phyloP scores from a whole-genome alignment of 2,888 invertebrate genomes.

The Drosophila fulvimacula region DNA sequence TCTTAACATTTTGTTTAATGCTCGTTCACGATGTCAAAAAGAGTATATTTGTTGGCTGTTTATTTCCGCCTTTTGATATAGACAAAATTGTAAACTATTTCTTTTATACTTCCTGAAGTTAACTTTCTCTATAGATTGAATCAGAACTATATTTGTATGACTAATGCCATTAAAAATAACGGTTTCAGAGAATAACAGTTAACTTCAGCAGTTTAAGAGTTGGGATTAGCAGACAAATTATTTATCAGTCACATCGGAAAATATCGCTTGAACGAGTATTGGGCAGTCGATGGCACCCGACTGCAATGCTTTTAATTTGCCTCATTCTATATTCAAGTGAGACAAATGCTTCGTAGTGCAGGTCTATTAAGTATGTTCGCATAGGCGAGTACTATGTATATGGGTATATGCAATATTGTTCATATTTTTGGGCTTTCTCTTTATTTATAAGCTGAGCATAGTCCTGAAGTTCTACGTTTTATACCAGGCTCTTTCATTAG shows the following conservation, averaged over 20 bases:
- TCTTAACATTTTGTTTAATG: background rate
- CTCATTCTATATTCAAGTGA: conserved; percentile 12
- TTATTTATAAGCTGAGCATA: conserved; percentile 49
- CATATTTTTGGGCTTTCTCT: background rate
- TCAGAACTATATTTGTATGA: background rate
- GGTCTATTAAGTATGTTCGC: conserved; percentile 45
- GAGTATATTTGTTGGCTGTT: background rate
- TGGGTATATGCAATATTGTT: conserved; percentile 34
- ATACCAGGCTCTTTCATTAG: conserved; percentile 28
- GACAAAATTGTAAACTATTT: background rate
- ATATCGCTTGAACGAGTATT: conserved; percentile 1
- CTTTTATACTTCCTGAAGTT: background rate
- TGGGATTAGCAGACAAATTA: background rate
- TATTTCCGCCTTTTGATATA: background rate
- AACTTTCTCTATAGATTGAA: background rate
- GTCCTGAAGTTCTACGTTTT: conserved; percentile 33
- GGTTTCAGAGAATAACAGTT: too few species aligned
- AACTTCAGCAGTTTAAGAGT: background rate
- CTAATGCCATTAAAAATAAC: background rate
- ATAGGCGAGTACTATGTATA: conserved; percentile 26
- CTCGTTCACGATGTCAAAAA: background rate
- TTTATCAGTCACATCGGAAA: background rate
- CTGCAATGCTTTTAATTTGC: background rate
- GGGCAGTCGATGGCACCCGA: background rate
- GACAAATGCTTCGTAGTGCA: conserved; percentile 45